Evolutionary conservation across 2,113 vertebrate genomes (phyloP).

Genomic region (Vulpes ferrilata): DNA sequence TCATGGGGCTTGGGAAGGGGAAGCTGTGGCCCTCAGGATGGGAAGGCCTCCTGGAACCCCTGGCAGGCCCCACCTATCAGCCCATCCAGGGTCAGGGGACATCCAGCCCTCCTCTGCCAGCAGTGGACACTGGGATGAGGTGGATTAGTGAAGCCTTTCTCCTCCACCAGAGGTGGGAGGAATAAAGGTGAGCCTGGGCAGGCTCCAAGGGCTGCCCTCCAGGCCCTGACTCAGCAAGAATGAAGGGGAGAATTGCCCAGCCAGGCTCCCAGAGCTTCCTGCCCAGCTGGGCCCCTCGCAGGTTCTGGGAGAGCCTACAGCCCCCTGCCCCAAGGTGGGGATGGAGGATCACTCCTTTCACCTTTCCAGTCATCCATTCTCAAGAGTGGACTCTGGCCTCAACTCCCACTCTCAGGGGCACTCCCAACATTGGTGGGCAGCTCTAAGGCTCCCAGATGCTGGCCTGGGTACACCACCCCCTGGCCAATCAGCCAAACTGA

Average conservation of each 20-base stretch:
- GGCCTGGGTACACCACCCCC: neutral
- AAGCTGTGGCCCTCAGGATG: neutral
- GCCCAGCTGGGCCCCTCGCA: neutral
- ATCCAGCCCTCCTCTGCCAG: neutral
- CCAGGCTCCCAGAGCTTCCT: neutral
- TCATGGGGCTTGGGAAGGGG: neutral
- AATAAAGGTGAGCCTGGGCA: too few species aligned
- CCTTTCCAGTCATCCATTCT: neutral
- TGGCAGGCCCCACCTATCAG: neutral
- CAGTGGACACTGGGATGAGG: neutral
- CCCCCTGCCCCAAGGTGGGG: neutral
- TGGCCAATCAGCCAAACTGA: fast-evolving
- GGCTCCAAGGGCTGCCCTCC: neutral
- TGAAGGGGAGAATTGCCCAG: neutral
- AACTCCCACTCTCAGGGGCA: too few species aligned
- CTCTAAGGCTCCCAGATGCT: neutral
- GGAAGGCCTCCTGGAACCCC: neutral
- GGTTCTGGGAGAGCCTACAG: neutral
- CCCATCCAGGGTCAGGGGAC: neutral
- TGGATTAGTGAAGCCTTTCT: neutral
- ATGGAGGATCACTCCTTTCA: neutral
- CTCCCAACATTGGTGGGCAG: neutral
- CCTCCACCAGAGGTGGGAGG: neutral
- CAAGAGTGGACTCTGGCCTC: neutral
- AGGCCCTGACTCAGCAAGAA: neutral